Base-by-base conservation (phyloP, 2,797 vertebrate species). In the Enteromius trimaculatus region DNA sequence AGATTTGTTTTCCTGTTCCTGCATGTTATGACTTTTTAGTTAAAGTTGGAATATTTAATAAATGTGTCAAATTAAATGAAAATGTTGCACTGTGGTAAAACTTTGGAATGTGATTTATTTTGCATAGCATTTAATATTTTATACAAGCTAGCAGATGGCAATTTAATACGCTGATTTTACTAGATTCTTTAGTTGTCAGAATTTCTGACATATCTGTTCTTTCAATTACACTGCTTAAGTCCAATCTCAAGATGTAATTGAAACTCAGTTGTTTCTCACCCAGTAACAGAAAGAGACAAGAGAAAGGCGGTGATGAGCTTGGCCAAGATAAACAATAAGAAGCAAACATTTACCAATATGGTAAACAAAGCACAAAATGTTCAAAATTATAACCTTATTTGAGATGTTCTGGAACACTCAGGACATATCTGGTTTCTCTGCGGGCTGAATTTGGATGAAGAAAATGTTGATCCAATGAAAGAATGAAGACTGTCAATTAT, bases 291-390 rank as follows among this genome's bases (percentile, higher is more conserved):
- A 60, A 42, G 13, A 23, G 13, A 26, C 3, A 26, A 58, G 49
- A n/a, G 5, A 53, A 72, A 72, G 13, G 26, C 26, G 6, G 11
- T 16, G 21, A 68, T 53, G 44, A 68, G 29, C 42, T 51, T 65
- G 6, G 19, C 21, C 47, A 51, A 37, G 31, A 72, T 62, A 49
- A 68, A 55, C 70, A 85, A 80, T 37, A 51, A 26, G 31, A 47
- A 47, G 62, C 11, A n/a, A 82, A 72, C 37, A 44, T 10, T 37
- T 0, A 80, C 80, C 78, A 69, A 17, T 44, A 68, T 34, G 3
- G 19, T 85, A 75, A 84, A 81, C 34, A 75, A 68, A 69, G 6
- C 7, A 17, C 31, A 0, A 72, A 49, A 21, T 19, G 55, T 80
- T 47, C 23, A 81, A 77, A 26, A 31, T 17, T 16, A 6, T 21